Evolutionary conservation across 2,113 vertebrate species (phyloP), one percentile per base, ranked within the genome.

Genomic region (Bubo blakistoni): DNA sequence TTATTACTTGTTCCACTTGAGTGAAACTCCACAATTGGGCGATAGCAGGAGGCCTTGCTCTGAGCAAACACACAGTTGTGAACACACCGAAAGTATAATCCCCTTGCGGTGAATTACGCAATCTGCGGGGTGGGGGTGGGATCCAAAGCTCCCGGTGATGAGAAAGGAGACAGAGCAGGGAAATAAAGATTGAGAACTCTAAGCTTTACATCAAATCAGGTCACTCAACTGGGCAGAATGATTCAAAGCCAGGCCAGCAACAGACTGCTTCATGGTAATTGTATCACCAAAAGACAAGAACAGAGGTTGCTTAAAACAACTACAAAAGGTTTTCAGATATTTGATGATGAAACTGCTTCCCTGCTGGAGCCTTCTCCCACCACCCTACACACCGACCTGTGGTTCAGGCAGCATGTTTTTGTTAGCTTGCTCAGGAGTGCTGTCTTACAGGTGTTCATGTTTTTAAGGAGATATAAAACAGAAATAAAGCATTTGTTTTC

Each of bases 1-100:
- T 87, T 86, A 84, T 63, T 93, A 80, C 67, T 70, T 86, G 90
- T 96, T 96, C 91, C 90, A 79, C 88, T 70, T 11, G 11, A 88
- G 85, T 8, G 46, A 59, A 92, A 54, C 82, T 42, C 77, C 85
- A 74, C 92, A 96, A 70, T 8, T 10, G 80, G 76, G 87, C 2
- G 3, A 42, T 46, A 54, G 91, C 83, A 46, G 94, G 92, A 93
- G 86, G 72, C 61, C 79, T 78, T 21, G 91, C 90, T 93, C 63
- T 1, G 29, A 87, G 90, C 91, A 95, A 92, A 90, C 71, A 51
- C 66, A 27, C 12, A 47, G 92, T 44, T 87, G 80, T 69, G 91
- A 93, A 47, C 90, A 55, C 51, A 30, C 46, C 5, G 9, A 42
- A 84, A 90, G 78, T 34, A n/a, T 92, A 96, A 95, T 90, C 87